Evolutionary conservation across 2,797 vertebrate genomes (phyloP), one percentile per base, ranked within the genome.

Genomic region (Acomys russatus): DNA sequence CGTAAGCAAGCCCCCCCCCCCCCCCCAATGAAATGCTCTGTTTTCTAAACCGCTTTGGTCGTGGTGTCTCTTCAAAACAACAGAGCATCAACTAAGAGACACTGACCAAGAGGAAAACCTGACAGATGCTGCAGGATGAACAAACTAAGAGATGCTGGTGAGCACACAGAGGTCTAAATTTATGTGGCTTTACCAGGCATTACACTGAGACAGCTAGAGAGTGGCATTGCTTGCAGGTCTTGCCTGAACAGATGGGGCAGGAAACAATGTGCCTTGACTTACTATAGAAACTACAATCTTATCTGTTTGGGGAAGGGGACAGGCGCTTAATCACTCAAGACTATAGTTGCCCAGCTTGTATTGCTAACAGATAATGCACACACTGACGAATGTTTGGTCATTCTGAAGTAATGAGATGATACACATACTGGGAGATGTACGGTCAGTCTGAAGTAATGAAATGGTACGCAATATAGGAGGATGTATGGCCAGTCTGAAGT

Each of bases 191-290:
- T 64, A 78, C 17, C 49, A 88, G 77, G 11, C 3, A 10, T n/a
- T 23, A 78, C 22, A 82, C 30, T 12, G 80, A 84, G 64, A 84
- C 28, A 90, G 38, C 3, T 6, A 71, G 44, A 33, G 10, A 3
- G 14, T 54, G 49, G 11, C 23, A 12, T 38, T 95, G 59, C 64
- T 74, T 83, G 22, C 6, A 83, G 12, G 28, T 66, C 44, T 54
- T 85, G 2, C 35, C 10, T 44, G 56, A 76, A 56, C 11, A 83
- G 17, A 74, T 78, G 18, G 30, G 38, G 22, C 20, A 89, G 91
- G 28, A 94, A 28, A 61, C 79, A 59, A 11, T 93, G 92, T 79
- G 11, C n/a, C 82, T 71, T 85, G 61, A 61, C 73, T 88, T 88
- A 74, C 78, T 90, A 61, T 3, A 89, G 20, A 20, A 84, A 35